These are phyloP conservation scores for Podarcis lilfordi DNA, from an alignment of 2,797 vertebrate genomes.

Conservation along the genomic window DNA sequence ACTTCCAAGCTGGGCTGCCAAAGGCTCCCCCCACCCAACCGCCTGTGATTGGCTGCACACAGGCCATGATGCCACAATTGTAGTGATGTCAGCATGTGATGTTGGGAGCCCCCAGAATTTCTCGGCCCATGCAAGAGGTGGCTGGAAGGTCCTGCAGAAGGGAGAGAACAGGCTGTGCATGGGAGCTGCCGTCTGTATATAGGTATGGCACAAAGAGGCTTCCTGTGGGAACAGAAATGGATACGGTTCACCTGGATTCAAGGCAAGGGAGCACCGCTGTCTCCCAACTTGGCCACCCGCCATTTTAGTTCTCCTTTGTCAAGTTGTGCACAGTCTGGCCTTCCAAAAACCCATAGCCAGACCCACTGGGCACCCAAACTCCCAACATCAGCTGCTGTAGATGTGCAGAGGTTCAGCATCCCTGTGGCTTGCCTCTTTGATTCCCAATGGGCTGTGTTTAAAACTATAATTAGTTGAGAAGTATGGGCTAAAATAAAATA, in stretches of 20 bases:
- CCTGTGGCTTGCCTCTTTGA: background rate
- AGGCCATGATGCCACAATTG: conserved; percentile 33
- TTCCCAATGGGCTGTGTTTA: background rate
- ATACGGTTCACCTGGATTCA: background rate
- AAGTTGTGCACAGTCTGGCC: too few species aligned
- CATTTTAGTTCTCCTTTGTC: background rate
- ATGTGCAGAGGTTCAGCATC: too few species aligned
- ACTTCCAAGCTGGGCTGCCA: background rate
- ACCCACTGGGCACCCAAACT: background rate
- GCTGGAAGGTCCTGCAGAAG: background rate
- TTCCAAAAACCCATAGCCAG: too few species aligned
- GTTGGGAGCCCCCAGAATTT: background rate
- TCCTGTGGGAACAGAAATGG: too few species aligned
- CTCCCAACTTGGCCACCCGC: background rate
- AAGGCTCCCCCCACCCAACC: background rate
- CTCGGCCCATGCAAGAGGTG: background rate
- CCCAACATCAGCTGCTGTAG: background rate
- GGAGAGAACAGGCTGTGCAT: background rate
- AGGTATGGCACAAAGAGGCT: background rate
- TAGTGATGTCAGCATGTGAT: background rate
- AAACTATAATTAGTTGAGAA: too few species aligned
- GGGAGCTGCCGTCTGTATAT: background rate
- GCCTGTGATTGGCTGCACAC: background rate
- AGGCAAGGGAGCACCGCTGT: background rate
- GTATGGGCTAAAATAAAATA: too few species aligned